Evolutionary conservation across 2,888 invertebrate species (phyloP).

Genomic region (Prenolepis imparis): DNA sequence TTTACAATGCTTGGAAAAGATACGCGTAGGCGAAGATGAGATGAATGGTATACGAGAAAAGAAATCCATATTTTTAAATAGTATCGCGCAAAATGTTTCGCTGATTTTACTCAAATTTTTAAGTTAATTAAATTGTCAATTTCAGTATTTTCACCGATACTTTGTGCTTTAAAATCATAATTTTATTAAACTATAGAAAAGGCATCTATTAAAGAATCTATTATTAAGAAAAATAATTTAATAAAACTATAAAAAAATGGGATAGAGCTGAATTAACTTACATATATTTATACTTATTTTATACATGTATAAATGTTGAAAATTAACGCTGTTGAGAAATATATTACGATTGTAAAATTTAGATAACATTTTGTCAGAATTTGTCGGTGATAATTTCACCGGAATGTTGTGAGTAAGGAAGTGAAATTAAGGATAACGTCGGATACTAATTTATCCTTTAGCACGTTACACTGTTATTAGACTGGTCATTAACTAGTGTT

Average conservation of each 20-base stretch:
- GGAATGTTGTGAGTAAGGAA: conserved; percentile 50
- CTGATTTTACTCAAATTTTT: not conserved
- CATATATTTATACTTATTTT: not conserved
- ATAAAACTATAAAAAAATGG: not conserved
- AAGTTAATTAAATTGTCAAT: not conserved
- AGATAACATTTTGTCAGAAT: conserved; percentile 5
- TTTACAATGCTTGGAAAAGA: conserved; percentile 20
- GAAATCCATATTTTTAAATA: not conserved
- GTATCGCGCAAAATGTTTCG: not conserved
- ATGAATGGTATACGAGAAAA: not conserved
- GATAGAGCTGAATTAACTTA: not conserved
- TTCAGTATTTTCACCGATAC: not conserved
- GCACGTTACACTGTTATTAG: conserved; percentile 20
- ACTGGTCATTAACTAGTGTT: conserved; percentile 51
- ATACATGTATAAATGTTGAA: not conserved
- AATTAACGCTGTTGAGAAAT: not conserved
- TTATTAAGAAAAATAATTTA: not conserved
- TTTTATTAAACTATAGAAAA: not conserved
- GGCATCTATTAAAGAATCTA: not conserved
- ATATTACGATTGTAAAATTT: not conserved
- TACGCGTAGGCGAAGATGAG: not conserved
- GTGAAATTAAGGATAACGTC: conserved; percentile 41
- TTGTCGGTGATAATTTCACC: conserved; percentile 7
- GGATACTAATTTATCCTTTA: conserved; percentile 14
- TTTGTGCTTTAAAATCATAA: conserved; percentile 5